Conservation (phyloP, 1,140 invertebrate genomes). For the Hylaeus volcanicus region DNA sequence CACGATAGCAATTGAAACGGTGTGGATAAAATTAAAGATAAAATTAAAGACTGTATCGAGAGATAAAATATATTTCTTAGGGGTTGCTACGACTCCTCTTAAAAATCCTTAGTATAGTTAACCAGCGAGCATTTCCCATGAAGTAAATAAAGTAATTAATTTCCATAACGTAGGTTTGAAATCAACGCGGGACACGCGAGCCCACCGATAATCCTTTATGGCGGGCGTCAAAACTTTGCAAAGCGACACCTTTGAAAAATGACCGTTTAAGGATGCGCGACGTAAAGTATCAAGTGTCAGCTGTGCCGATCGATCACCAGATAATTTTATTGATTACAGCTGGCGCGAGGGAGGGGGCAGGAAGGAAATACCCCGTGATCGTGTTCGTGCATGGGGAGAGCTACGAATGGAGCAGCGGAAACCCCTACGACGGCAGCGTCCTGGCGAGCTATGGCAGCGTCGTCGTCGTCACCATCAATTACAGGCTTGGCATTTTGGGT, state of each 20-base stretch:
- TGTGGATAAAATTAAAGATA: too few species aligned
- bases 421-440: slow-evolving; percentile 96
- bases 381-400: slow-evolving; percentile 98
- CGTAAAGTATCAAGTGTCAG: slow-evolving; percentile 57
- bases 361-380: slow-evolving; percentile 90
- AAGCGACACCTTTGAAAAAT: slow-evolving; percentile 59
- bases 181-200: not conserved
- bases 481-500: slow-evolving; percentile 97
- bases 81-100: too few species aligned
- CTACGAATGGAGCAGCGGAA: slow-evolving; percentile 97
- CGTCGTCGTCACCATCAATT: slow-evolving; percentile 98
- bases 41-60: too few species aligned
- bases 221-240: slow-evolving; percentile 62
- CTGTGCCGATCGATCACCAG: slow-evolving; percentile 63
- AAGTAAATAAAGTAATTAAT: not conserved
- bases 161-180: not conserved
- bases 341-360: slow-evolving; percentile 84
- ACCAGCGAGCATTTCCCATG: slow-evolving; percentile 9
- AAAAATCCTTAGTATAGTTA: too few species aligned
- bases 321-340: slow-evolving; percentile 82
- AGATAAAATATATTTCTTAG: too few species aligned
- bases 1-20: too few species aligned
- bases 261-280: slow-evolving; percentile 49
- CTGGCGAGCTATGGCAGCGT: slow-evolving; percentile 95
- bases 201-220: slow-evolving; percentile 52